Base-by-base conservation (phyloP, 2,888 invertebrate genomes). In the Coleophora deauratella region DNA sequence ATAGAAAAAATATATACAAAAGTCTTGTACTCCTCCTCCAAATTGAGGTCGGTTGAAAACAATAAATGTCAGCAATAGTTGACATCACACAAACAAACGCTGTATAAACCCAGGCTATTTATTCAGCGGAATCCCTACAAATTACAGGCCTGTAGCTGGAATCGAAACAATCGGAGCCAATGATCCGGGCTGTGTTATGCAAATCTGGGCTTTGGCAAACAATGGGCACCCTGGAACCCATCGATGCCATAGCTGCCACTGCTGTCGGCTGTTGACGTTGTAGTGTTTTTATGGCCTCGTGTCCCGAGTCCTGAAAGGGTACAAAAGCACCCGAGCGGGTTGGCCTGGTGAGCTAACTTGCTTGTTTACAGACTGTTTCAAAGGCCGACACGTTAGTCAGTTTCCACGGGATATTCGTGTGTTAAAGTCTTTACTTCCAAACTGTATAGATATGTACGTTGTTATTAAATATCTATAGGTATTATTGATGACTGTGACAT, bases 131-230 rank as follows among this genome's bases (percentile, higher is more conserved):
- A 76, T 77, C 74, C 75, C 70, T 67, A 72, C 78, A 75, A 78
- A 80, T 80, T 71, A 76, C 79, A 72, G 65, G 71, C 66, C 61
- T 75, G 73, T 76, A 70, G 67, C 73, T 66, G 70, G 66, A 71
- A 65, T 66, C 66, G 75, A 78, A 76, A 77, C 80, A 80, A 81
- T 80, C 78, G 73, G 64, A 72, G 65, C 66, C 73, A 67, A 74
- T 80, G 75, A 80, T 81, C 78, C 73, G 55, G 62, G 55, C 55
- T 66, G 63, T 77, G 79, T 80, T 78, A 81, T 81, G 81, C 70
- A 80, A 82, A 82, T 80, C 73, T 71, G 55, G 66, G 77, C 67
- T 80, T 76, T 75, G 61, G 56, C 67, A 72, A 72, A 69, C 75
- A 72, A 70, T 71, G 71, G 67, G 72, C 69, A 65, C 62, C 59